Evolutionary conservation across 1,140 invertebrate species (phyloP), one percentile per base, ranked within the genome.

Genomic region (Pissodes strobi): DNA sequence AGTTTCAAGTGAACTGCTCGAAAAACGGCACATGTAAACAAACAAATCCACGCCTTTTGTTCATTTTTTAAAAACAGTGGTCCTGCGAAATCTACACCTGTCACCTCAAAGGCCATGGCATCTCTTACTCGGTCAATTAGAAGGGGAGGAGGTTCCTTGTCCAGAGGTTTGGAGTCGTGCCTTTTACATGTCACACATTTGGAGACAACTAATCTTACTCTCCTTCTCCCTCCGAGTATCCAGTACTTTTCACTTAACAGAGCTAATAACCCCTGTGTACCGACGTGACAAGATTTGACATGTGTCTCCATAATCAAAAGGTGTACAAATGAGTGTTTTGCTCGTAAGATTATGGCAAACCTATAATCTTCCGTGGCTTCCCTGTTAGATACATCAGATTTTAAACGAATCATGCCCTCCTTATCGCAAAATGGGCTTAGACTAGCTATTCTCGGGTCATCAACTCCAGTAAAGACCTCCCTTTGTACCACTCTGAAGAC

Each of bases 1-100:
- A 78, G 27, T 65, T 80, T 77, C 9, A 80, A 45, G 66, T 80
- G 76, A 6, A 80, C 64, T 1, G 74, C 76, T 49, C 74, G 41
- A 57, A 73, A 77, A 12, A 72, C 67, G 0, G 72, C 71, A 60
- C 76, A 79, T 1, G 77, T 76, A 45, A 79, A 79, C 9, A 79
- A 25, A 45, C 72, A 71, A 27, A 78, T 58, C 75, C 75, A 78
- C 0, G 60, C 66, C 48, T 80, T 78, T 39, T 66, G 17, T 12
- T 57, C 58, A 2, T 5, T 64, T 46, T 69, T 70, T 5, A 78
- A 30, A 49, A 55, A 69, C 5, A 78, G 18, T 3, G 73, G 75
- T 1, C 73, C 75, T 3, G 75, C 73, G 13, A 77, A 67, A 64
- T 79, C 75, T 8, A 78, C 64, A 0, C 75, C 75, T 1, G 59